Percentiles rank a stretch among this genome's conserved stretches.
Evolutionary conservation across 2,797 vertebrate species (phyloP).

Genomic region (Octomys mimax): DNA sequence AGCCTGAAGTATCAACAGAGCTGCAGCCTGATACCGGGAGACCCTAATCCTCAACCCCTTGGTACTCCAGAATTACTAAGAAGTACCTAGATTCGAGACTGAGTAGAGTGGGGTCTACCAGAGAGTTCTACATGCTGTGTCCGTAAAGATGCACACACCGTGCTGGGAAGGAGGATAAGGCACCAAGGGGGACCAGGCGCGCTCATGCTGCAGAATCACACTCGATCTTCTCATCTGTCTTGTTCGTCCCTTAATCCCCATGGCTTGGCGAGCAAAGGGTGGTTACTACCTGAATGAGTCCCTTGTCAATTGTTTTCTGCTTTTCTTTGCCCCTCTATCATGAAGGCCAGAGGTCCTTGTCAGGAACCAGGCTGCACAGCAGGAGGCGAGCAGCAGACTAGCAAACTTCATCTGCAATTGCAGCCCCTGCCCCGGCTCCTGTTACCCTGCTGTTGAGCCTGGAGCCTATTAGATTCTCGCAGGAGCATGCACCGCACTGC

Average conservation of each 20-base stretch:
- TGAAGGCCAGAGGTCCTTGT: neutral
- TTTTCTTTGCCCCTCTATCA: neutral
- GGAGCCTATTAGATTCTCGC: neutral
- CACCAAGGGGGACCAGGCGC: neutral
- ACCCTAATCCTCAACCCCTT: neutral
- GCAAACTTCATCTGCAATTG: neutral
- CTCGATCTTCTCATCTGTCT: neutral
- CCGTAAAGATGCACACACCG: neutral
- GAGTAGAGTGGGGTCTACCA: neutral
- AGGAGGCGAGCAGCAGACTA: neutral
- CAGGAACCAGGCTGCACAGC: neutral
- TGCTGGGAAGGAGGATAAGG: no score
- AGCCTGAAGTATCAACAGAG: neutral
- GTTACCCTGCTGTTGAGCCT: neutral
- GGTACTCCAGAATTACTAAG: neutral
- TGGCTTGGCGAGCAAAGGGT: neutral
- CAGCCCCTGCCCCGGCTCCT: neutral
- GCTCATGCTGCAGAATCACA: neutral
- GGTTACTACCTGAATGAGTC: neutral
- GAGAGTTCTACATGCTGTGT: accelerated
- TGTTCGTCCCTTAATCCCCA: neutral
- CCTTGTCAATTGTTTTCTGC: no score
- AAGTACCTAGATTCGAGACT: neutral
- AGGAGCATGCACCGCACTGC: neutral
- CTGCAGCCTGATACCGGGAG: neutral